Conservation (phyloP, 2,113 vertebrate species). For the Tachysurus fulvidraco region DNA sequence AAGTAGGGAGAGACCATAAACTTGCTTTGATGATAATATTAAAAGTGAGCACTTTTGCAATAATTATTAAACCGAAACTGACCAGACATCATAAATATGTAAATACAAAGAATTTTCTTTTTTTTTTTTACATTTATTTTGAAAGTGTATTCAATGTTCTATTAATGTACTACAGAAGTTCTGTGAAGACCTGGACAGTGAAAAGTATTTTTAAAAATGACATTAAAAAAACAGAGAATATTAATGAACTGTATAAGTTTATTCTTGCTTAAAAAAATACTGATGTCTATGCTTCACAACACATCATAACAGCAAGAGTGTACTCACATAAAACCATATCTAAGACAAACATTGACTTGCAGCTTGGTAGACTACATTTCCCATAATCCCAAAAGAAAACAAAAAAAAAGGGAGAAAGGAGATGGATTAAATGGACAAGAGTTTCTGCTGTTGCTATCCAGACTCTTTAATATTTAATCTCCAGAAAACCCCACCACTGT, state of each 20-base stretch:
- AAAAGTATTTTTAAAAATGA: neutral
- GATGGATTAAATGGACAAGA: conserved; percentile 22
- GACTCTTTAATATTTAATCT: conserved; percentile 16
- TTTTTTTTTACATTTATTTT: too few relatives aligned
- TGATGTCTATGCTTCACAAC: neutral
- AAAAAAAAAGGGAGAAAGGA: neutral
- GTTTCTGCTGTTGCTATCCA: conserved; percentile 15
- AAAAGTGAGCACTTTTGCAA: neutral
- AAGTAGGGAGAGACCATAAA: neutral
- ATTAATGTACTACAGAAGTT: neutral
- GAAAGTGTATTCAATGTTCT: neutral
- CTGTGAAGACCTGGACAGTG: neutral
- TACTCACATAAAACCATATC: neutral
- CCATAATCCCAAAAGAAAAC: conserved; percentile 35
- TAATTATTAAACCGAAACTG: neutral
- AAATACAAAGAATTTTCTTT: neutral
- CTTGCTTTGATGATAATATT: neutral
- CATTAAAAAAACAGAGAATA: neutral
- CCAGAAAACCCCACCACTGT: conserved; percentile 19
- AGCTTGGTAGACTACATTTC: conserved; percentile 43
- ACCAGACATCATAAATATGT: neutral
- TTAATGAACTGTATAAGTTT: neutral
- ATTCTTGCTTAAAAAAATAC: neutral
- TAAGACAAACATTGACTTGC: neutral
- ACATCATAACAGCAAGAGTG: neutral